Base-by-base conservation (phyloP, 2,797 vertebrate species). In the Onychomys leucogaster region DNA sequence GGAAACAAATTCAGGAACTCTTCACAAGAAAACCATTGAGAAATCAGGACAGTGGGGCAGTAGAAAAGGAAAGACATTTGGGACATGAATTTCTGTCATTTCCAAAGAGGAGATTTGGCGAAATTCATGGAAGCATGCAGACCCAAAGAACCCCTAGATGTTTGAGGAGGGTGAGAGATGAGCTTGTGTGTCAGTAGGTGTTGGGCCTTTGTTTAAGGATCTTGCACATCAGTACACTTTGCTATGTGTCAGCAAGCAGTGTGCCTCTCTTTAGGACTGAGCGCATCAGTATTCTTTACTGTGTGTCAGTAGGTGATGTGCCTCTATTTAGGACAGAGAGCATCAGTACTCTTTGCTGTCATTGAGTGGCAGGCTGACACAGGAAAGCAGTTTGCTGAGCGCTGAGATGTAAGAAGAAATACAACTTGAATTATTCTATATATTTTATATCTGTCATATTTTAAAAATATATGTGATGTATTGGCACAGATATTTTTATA, bases 341-440 rank as follows among this genome's bases (percentile, higher is more conserved):
- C 59, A 59, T 29, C 43, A 19, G 4, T 4, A 11, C 2, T 34
- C 14, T 63, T 75, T 88, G 13, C 34, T 59, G 29, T 82, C 23
- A 34, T 27, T 4, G 14, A 14, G 9, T 78, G 25, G 25, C 71
- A 6, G 29, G 2, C 0, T 59, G 25, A 23, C 34, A 65, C 52
- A 43, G 43, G 91, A 75, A 82, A 52, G 27, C 12, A 1, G 59
- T 77, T 75, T 27, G 9, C 46, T 91, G 83, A 43, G 85, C 4
- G 12, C 43, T 23, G 82, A 9, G 21, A 55, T 81, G 3, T 9
- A 65, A n/a, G 34, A 86, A 75, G 69, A 87, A 59, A 63, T 37
- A 59, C 6, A 76, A 76, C 43, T 63, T 88, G 84, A 52, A 88
- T 95, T 81, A 71, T 85, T 93, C 43, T 27, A 17, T 91, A 43